These are phyloP conservation scores for Drosophila yakuba DNA, from an alignment of 1,140 invertebrate species.

Conservation along the genomic window DNA sequence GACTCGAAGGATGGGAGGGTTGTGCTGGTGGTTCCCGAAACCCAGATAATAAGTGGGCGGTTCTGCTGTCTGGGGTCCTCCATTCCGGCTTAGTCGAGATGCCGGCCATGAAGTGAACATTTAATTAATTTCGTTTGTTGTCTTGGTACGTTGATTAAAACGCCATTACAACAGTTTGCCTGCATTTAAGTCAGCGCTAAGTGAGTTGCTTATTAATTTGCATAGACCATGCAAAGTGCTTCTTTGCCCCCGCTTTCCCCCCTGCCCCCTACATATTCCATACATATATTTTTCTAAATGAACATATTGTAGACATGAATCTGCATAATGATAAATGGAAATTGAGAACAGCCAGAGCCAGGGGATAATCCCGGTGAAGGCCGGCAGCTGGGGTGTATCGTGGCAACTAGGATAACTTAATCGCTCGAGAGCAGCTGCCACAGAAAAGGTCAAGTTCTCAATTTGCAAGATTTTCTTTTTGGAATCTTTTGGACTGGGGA, in stretches of 20 bases:
- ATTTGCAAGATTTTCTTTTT: constrained; percentile 15
- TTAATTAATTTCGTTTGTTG: constrained; percentile 78
- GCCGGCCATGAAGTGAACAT: constrained; percentile 59
- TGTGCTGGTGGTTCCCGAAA: not conserved
- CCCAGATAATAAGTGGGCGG: constrained; percentile 29
- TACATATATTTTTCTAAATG: constrained; percentile 24
- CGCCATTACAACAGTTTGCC: constrained; percentile 70
- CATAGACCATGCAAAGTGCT: constrained; percentile 18
- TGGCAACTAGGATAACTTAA: constrained; percentile 33
- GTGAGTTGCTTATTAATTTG: constrained; percentile 72
- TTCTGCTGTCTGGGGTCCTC: constrained; percentile 2
- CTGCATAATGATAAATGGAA: constrained; percentile 40
- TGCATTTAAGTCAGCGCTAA: constrained; percentile 58
- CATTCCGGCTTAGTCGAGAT: constrained; percentile 17
- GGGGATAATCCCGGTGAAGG: constrained; percentile 17
- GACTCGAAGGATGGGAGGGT: constrained; percentile 10
- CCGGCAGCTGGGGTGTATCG: constrained; percentile 10
- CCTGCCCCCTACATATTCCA: not conserved
- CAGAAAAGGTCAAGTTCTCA: constrained; percentile 42
- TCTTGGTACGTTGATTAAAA: constrained; percentile 69
- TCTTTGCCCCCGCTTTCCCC: not conserved
- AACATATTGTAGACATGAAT: constrained; percentile 41
- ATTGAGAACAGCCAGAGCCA: constrained; percentile 11
- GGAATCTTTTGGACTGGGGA: not conserved
- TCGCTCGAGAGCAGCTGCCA: constrained; percentile 32